phyloP scores from a whole-genome alignment of 2,797 vertebrate genomes.

The Pangasius krempfi region DNA sequence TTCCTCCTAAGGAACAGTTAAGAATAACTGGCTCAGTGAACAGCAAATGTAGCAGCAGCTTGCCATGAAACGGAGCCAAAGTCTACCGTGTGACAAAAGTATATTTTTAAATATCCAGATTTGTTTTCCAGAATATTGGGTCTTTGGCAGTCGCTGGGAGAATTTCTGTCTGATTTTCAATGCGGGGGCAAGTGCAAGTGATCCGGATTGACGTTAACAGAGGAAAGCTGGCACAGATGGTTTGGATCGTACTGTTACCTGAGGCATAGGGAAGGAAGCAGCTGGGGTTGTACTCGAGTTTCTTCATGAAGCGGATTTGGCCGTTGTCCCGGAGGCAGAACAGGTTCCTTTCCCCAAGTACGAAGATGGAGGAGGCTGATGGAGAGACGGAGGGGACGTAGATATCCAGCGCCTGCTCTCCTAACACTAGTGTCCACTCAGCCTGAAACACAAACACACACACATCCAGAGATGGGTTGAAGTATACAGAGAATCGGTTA shows the following conservation, averaged over 20 bases:
- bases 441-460: conserved; percentile 73
- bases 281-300: conserved; percentile 92
- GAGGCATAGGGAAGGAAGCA: conserved; percentile 93
- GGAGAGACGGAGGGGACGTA: conserved; percentile 81
- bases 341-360: conserved; percentile 92
- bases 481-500: conserved; percentile 8
- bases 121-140: conserved; percentile 9
- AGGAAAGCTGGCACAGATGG: neutral
- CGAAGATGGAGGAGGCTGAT: conserved; percentile 82
- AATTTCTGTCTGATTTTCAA: neutral
- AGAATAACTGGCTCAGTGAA: conserved; percentile 34
- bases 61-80: conserved; percentile 31
- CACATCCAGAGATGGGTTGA: conserved; percentile 8
- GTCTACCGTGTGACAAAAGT: conserved; percentile 28
- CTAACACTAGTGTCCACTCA: conserved; percentile 91
- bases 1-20: conserved; percentile 25
- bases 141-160: conserved; percentile 19
- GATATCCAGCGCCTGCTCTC: conserved; percentile 91
- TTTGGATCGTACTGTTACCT: conserved; percentile 73
- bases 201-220: neutral
- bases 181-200: neutral
- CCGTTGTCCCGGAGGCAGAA: conserved; percentile 95
- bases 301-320: conserved; percentile 97
- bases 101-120: conserved; percentile 31
- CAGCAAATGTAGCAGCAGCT: conserved; percentile 3